Base-by-base conservation (phyloP, 2,888 invertebrate genomes). In the Drosophila peninsularis region DNA sequence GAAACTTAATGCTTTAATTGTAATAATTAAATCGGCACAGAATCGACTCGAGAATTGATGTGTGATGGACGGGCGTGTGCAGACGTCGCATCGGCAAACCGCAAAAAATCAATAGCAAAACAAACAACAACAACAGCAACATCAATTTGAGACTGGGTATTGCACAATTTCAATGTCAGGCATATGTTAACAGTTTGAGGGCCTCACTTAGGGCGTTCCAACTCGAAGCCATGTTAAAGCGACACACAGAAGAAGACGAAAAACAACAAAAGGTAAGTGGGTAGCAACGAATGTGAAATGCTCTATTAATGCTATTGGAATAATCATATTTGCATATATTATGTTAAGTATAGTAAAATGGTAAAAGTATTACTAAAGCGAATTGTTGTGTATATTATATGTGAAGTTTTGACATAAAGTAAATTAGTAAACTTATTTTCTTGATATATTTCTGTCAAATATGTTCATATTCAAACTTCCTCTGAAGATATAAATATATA, bases 121-220 rank as follows among this genome's bases (percentile, higher is more conserved):
- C 41, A 19, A 13, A 19, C 6, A 41, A 41, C 11, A 41, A 14
- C 5, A 41, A 39, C 27, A 21, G 34, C 39, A 57, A 67, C 44
- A 65, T 79, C 56, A 77, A 71, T 75, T 82, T 68, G 41, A 70
- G 55, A 68, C 68, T 53, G 67, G 30, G 57, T 57, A 67, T 81
- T 83, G 80, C 76, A 82, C 72, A 86, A 86, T 74, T 82, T 80
- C 82, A 85, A 84, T 82, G 85, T 77, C 80, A 84, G 64, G 11
- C 64, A 76, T 71, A 70, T 74, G 71, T 80, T 70, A 77, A 71
- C 65, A 77, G 69, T 64, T 71, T 75, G 63, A 73, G 80, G 75
- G 71, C 80, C 75, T 77, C 66, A 69, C 65, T 71, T 66, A 75
- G 80, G 78, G 80, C 78, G 64, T 70, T 69, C 44, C 56, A 55